Percentiles rank a stretch among this genome's conserved stretches.
These are phyloP conservation scores for Eleutherodactylus coqui DNA, from an alignment of 2,797 vertebrate species.

Conservation along the genomic window DNA sequence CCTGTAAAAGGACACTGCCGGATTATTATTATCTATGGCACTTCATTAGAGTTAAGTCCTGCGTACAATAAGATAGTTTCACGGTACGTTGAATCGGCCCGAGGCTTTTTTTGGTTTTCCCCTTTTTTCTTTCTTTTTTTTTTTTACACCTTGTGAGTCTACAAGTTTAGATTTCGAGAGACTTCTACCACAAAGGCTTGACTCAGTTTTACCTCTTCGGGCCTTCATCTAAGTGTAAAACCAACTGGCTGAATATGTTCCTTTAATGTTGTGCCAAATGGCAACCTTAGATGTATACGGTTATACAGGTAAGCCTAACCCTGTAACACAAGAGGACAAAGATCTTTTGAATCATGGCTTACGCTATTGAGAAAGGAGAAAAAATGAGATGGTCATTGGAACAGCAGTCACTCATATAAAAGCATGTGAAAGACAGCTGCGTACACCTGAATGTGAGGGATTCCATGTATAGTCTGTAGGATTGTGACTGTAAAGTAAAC, in stretches of 20 bases:
- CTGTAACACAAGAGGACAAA: slow-evolving; percentile 54
- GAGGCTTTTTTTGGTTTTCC: slow-evolving; percentile 21
- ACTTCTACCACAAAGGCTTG: slow-evolving; percentile 31
- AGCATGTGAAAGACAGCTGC: slow-evolving; percentile 35
- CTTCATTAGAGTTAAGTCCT: slow-evolving; percentile 45
- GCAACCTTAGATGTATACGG: slow-evolving; percentile 50
- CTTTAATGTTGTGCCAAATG: slow-evolving; percentile 58
- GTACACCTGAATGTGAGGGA: slow-evolving; percentile 44
- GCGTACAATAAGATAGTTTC: slow-evolving; percentile 37
- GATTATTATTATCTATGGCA: slow-evolving; percentile 32
- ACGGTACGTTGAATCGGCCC: slow-evolving; percentile 35
- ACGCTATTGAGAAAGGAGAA: slow-evolving; percentile 45
- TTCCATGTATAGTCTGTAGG: slow-evolving; percentile 3
- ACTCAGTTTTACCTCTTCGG: slow-evolving; percentile 46
- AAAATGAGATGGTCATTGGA: slow-evolving; percentile 27
- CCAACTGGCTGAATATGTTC: slow-evolving; percentile 37
- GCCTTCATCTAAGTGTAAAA: slow-evolving; percentile 43
- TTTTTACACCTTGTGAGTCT: slow-evolving; percentile 20
- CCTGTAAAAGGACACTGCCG: slow-evolving; percentile 37
- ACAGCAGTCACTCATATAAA: slow-evolving; percentile 46
- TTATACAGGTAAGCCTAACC: slow-evolving; percentile 56
- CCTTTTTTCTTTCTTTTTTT: background rate
- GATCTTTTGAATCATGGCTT: slow-evolving; percentile 58
- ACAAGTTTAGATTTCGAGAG: slow-evolving; percentile 27
- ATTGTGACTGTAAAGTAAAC: slow-evolving; percentile 23